Evolutionary conservation across 1,140 invertebrate genomes (phyloP), one percentile per base, ranked within the genome.

Genomic region (Drosophila sulfurigaster): DNA sequence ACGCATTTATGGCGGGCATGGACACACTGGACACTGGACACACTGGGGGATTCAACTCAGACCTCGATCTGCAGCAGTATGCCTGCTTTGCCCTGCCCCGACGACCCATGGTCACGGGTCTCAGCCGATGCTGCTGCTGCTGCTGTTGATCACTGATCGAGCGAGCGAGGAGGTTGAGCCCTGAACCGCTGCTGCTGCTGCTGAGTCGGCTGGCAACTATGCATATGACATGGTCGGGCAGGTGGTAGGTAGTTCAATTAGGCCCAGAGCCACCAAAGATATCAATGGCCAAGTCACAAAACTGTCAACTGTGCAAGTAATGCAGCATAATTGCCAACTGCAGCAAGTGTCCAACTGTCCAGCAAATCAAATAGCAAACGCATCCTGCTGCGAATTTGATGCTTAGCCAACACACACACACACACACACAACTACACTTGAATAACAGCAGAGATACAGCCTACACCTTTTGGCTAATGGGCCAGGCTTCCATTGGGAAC

Each of bases 341-440:
- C 83, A 62, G 83, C 80, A 78, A 79, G 76, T 83, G 81, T 79
- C 78, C 71, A 30, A 73, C 78, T 81, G 83, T 90, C 86, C 79
- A 72, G 68, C 85, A 90, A 89, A 85, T 89, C 88, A 91, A 91
- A 91, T 86, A 91, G 78, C 59, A 66, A 57, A 46, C 65, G 62
- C 54, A 64, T 79, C 79, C 79, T 81, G 79, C 76, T 81, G 79
- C 16, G 83, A 88, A 83, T 78, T 88, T 83, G 83, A 89, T 89
- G 85, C 83, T 63, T 35, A 62, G n/a, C 7, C 41, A 16, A 60
- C 48, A 57, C 16, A 63, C n/a, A 59, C n/a, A 57, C 25, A 35
- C 45, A 58, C 8, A 58, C 13, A 54, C 3, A 56, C 11, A 20
- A 38, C 30, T 11, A 15, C 56, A 58, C 54, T 11, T 11, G 30